Base-by-base conservation (phyloP, 2,888 invertebrate species). In the Andrena haemorrhoa region DNA sequence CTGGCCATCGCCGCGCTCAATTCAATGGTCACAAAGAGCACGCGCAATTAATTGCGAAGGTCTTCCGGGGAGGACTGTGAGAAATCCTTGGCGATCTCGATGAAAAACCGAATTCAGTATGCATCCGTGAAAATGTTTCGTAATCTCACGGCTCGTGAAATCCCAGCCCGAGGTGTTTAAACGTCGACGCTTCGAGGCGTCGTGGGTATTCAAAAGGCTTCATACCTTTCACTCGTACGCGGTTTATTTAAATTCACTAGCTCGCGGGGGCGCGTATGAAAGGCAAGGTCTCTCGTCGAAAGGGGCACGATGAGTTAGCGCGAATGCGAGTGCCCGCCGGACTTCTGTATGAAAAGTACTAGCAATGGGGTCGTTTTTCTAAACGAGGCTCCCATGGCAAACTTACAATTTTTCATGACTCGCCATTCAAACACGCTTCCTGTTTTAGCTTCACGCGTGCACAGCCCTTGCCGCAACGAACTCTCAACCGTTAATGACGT, bases 231-330 rank as follows among this genome's bases (percentile, higher is more conserved):
- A 12, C 23, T n/a, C 35, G n/a, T 29, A 41, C 29, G 0, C 51
- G 23, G 51, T 66, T 41, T 66, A 66, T 60, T 66, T 29, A 65
- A 60, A 41, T 53, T n/a, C 66, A 20, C 29, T 33, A 1, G 47
- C 33, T 35, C 12, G 2, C 31, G 8, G 41, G 1, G 41, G 16
- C 10, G 26, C 0, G 56, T 10, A 56, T 16, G 33, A 56, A 56
- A 49, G 33, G 26, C 26, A 10, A 53, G 31, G 20, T 20, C n/a
- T 29, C n/a, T 5, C n/a, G 33, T 31, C 33, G 41, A 47, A 47
- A 10, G 33, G 56, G 23, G 51, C 35, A 56, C 47, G 66, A 56
- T n/a, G 26, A 20, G 20, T 53, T 41, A 23, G 23, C 65, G 26
- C 1, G 75, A 49, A 56, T 26, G 33, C 26, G 7, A 49, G 10